These are phyloP conservation scores for Erebia palarica DNA, from an alignment of 2,888 invertebrate species.

Conservation along the genomic window DNA sequence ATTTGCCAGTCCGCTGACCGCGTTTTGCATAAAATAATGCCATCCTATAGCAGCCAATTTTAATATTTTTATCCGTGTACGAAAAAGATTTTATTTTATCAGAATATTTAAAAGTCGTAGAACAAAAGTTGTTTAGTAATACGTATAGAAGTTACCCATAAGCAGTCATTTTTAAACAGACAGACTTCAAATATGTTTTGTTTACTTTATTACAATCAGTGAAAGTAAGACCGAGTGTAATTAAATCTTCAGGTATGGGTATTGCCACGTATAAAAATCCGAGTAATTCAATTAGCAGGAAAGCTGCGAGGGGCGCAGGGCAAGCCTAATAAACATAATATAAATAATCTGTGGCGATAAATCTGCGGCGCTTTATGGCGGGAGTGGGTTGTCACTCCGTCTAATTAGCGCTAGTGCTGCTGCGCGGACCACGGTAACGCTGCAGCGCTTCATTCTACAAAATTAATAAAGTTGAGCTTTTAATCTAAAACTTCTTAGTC, in stretches of 20 bases:
- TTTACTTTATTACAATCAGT: too few species aligned
- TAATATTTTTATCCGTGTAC: too few species aligned
- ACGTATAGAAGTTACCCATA: too few species aligned
- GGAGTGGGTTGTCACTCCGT: conserved; percentile 81
- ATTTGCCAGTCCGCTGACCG: too few species aligned
- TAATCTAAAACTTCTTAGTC: not conserved
- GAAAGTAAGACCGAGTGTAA: conserved; percentile 31
- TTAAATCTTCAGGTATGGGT: conserved; percentile 72
- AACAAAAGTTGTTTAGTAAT: too few species aligned
- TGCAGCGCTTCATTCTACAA: conserved; percentile 27
- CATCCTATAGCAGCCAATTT: too few species aligned
- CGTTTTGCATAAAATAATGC: too few species aligned
- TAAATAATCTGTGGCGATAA: conserved; percentile 81
- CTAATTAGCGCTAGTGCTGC: conserved; percentile 79
- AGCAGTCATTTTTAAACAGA: too few species aligned
- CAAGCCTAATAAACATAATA: conserved; percentile 81
- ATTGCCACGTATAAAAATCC: conserved; percentile 74
- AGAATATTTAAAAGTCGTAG: too few species aligned
- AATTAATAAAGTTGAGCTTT: too few species aligned
- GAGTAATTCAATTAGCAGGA: conserved; percentile 79
- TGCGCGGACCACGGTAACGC: conserved; percentile 42
- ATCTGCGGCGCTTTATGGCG: conserved; percentile 81
- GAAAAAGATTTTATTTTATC: too few species aligned
- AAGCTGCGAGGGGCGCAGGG: conserved; percentile 70
- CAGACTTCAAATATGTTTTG: too few species aligned